Evolutionary conservation across 2,113 vertebrate species (phyloP).

Genomic region (Cynocephalus volans): DNA sequence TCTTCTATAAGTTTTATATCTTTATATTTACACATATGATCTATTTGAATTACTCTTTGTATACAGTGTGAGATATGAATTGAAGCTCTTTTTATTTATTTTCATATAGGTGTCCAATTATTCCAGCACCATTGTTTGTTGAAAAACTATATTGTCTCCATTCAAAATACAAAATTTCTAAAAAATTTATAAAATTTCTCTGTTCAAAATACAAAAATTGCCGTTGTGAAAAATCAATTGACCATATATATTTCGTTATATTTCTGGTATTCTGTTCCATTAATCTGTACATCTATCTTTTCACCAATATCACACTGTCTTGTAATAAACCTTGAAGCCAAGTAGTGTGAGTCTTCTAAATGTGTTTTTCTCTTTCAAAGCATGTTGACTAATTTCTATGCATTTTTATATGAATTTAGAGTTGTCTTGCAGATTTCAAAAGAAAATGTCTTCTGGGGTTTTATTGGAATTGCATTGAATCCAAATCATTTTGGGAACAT

Average conservation of each 20-base stretch:
- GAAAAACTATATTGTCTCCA: not conserved
- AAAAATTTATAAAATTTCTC: no score
- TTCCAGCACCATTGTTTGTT: not conserved
- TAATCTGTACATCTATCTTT: not conserved
- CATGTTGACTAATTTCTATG: not conserved
- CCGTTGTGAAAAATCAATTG: not conserved
- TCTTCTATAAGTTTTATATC: not conserved
- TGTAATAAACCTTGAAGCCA: not conserved
- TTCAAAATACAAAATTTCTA: no score
- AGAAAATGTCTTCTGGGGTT: slow-evolving; percentile 19
- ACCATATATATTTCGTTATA: not conserved
- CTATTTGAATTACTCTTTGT: not conserved
- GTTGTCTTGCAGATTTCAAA: not conserved
- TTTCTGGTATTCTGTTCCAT: not conserved
- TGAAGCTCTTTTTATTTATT: not conserved
- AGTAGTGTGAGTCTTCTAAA: slow-evolving; percentile 12
- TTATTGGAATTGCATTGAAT: not conserved
- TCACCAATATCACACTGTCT: not conserved
- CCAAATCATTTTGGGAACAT: not conserved
- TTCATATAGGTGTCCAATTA: not conserved
- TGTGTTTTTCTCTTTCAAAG: not conserved
- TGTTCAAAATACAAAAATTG: no score
- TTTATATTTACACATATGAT: not conserved
- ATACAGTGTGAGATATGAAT: not conserved
- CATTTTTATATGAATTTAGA: slow-evolving; percentile 42